Percentiles rank a stretch among this genome's conserved stretches.
Conservation (phyloP, 1,140 invertebrate species). For the Drosophila virilis region DNA sequence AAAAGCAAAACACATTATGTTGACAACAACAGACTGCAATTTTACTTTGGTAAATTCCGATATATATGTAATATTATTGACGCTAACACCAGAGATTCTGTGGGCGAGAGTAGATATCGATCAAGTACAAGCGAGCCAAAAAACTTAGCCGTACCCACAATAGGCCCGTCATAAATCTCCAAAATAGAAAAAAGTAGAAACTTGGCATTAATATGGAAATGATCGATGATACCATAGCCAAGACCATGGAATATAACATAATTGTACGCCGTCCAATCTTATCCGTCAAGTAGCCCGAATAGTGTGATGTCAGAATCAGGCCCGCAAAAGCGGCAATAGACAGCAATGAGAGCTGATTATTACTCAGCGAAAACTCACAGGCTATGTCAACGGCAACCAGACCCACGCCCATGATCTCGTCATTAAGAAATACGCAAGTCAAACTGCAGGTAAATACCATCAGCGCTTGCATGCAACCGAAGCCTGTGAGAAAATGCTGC, state of each 20-base stretch:
- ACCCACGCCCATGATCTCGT: background rate
- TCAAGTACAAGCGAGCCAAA: background rate
- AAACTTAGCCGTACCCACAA: constrained; percentile 12
- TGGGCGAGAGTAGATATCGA: background rate
- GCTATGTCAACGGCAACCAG: background rate
- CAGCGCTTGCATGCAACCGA: constrained; percentile 8
- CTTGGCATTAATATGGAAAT: constrained; percentile 26
- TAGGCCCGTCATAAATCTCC: constrained; percentile 22
- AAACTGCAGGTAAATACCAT: background rate
- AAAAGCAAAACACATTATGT: constrained; percentile 10
- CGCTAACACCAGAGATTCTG: constrained; percentile 6
- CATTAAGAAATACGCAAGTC: background rate
- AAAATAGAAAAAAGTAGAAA: constrained; percentile 11
- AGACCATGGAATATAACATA: constrained; percentile 8
- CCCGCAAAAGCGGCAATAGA: constrained; percentile 3
- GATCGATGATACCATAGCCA: background rate
- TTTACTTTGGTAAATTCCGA: constrained; percentile 13
- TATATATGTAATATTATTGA: constrained; percentile 21
- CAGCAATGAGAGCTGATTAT: background rate
- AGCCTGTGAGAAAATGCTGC: constrained; percentile 3
- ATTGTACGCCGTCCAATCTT: constrained; percentile 18
- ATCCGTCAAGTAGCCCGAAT: constrained; percentile 33
- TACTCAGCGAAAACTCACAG: background rate
- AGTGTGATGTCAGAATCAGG: constrained; percentile 3
- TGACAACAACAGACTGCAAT: background rate